Evolutionary conservation across 2,888 invertebrate genomes (phyloP), one percentile per base, ranked within the genome.

Genomic region (Zaprionus lineosus): DNA sequence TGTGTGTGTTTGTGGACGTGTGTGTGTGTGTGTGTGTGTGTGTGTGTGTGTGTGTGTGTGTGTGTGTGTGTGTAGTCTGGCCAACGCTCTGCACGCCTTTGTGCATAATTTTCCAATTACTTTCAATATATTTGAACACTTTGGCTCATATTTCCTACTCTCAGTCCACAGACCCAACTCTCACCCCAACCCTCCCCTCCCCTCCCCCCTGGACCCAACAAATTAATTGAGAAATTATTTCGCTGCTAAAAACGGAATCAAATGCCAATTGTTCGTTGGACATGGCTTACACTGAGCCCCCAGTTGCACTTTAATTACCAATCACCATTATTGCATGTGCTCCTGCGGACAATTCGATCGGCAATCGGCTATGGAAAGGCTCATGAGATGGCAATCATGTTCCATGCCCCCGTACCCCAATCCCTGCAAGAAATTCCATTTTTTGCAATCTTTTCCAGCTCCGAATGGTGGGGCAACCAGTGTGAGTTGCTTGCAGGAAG

Each of bases 181-280:
- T n/a, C n/a, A n/a, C n/a, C n/a, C n/a, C n/a, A n/a, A n/a, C n/a
- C n/a, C n/a, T n/a, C n/a, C n/a, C n/a, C n/a, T n/a, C n/a, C n/a
- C n/a, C n/a, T n/a, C n/a, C n/a, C n/a, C n/a, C n/a, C n/a, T n/a
- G n/a, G n/a, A n/a, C n/a, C n/a, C n/a, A n/a, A n/a, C n/a, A 64
- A 69, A 52, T 48, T 77, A 84, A 84, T 84, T 84, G 81, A 82
- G 82, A 73, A 81, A 77, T 84, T 84, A 81, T 77, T 43, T 39
- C 70, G 62, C 58, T 56, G 44, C 58, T 36, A 47, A 62, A 62
- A 60, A 3, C 8, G 24, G 24, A n/a, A n/a, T n/a, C 24, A 24
- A 24, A 8, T 12, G 33, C 46, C 31, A 67, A 46, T 60, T 36
- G 41, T 26, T 15, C 50, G 58, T 41, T 36, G 12, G 14, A 18